Conservation (phyloP, 2,113 vertebrate species). For the Heterotis niloticus region DNA sequence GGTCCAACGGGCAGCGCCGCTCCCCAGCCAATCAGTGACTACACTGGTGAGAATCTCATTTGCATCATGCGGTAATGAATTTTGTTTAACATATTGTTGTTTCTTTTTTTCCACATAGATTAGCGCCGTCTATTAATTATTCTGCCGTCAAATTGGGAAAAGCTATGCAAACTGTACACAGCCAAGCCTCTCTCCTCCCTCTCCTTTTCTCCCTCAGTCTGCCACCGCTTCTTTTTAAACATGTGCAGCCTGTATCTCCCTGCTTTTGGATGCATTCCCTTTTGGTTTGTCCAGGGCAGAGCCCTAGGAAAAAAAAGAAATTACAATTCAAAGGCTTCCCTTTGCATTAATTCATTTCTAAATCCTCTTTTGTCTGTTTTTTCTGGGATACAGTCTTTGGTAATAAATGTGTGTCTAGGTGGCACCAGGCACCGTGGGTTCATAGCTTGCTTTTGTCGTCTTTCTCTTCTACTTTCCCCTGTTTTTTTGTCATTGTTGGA, state of each 20-base stretch:
- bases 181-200: slow-evolving; percentile 5
- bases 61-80: slow-evolving; percentile 86
- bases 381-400: slow-evolving; percentile 3
- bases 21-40: slow-evolving; percentile 80
- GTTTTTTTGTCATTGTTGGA: slow-evolving; percentile 17
- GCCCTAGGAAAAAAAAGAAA: slow-evolving; percentile 11
- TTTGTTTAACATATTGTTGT: slow-evolving; percentile 75
- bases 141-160: slow-evolving; percentile 70
- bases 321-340: slow-evolving; percentile 9
- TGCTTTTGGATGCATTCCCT: slow-evolving; percentile 13
- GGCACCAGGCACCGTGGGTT: slow-evolving; percentile 14
- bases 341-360: slow-evolving; percentile 20
- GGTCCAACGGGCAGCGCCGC: slow-evolving; percentile 67
- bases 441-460: not conserved
- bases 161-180: slow-evolving; percentile 9
- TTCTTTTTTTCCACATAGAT: slow-evolving; percentile 53
- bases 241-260: slow-evolving; percentile 3
- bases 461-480: not conserved
- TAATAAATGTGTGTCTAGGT: not conserved
- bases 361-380: slow-evolving; percentile 8
- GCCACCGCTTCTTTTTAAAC: slow-evolving; percentile 5
- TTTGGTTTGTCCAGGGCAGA: slow-evolving; percentile 19
- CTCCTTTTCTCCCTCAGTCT: slow-evolving; percentile 15
- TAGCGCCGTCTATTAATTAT: slow-evolving; percentile 69
- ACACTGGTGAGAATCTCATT: slow-evolving; percentile 83